These are phyloP conservation scores for Phaethornis superciliosus DNA, from an alignment of 2,113 vertebrate genomes.

Conservation along the genomic window DNA sequence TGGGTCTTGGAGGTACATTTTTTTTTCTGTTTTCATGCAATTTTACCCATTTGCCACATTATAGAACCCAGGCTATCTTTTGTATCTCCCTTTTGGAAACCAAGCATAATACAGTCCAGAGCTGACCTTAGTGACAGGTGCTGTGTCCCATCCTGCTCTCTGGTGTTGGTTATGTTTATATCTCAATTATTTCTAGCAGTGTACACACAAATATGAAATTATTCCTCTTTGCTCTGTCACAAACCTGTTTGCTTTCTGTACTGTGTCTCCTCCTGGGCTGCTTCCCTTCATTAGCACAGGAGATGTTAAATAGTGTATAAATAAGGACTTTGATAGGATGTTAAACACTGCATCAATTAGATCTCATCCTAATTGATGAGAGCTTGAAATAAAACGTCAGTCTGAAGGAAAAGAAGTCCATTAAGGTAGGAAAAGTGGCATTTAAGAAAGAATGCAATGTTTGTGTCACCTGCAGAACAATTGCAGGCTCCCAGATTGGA, in stretches of 20 bases:
- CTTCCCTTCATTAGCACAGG: background rate
- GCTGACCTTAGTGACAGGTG: background rate
- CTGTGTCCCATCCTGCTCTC: background rate
- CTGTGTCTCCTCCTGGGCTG: background rate
- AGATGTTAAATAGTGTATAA: background rate
- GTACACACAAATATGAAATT: background rate
- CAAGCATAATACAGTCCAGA: background rate
- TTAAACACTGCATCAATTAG: constrained; percentile 3
- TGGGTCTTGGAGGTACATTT: no score
- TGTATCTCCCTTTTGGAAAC: background rate
- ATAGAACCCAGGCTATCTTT: background rate
- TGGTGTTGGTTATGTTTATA: background rate
- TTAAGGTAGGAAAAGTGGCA: background rate
- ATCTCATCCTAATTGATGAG: background rate
- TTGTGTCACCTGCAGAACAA: background rate
- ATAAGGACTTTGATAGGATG: background rate
- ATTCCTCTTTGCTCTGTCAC: background rate
- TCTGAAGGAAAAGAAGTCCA: background rate
- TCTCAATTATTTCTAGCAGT: background rate
- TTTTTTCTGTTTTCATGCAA: background rate
- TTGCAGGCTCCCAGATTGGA: background rate
- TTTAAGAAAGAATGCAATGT: background rate
- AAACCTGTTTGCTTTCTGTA: background rate
- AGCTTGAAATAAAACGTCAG: background rate
- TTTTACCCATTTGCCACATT: background rate